Percentiles rank a stretch among this genome's conserved stretches.
Evolutionary conservation across 2,888 invertebrate genomes (phyloP).

Genomic region (Lutraria lutraria): DNA sequence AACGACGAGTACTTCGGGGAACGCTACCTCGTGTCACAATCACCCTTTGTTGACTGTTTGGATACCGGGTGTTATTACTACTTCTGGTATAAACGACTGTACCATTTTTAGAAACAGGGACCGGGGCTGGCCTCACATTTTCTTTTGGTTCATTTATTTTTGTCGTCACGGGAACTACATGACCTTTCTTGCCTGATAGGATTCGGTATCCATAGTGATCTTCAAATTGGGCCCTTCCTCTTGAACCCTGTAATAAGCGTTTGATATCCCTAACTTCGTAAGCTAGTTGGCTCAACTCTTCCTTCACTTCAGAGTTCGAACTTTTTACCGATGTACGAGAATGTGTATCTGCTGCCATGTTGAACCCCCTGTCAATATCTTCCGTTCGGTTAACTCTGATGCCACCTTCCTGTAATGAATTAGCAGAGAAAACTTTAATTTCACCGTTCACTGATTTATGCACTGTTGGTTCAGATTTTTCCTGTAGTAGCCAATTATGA

Average conservation of each 20-base stretch:
- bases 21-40: not conserved
- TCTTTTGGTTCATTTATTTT: constrained; percentile 13
- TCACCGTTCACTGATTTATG: constrained; percentile 32
- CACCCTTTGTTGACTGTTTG: not conserved
- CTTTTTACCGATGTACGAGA: constrained; percentile 24
- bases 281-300: constrained; percentile 56
- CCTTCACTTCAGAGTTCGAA: constrained; percentile 41
- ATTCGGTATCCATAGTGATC: constrained; percentile 52
- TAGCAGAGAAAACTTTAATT: not conserved
- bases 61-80: not conserved
- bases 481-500: constrained; percentile 61
- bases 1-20: constrained; percentile 17
- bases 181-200: not conserved
- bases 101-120: not conserved
- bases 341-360: constrained; percentile 27
- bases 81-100: not conserved
- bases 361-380: not conserved
- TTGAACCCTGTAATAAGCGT: constrained; percentile 49
- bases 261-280: constrained; percentile 67
- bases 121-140: not conserved
- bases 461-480: constrained; percentile 29
- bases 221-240: constrained; percentile 35
- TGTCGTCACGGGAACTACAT: not conserved
- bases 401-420: not conserved
- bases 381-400: constrained; percentile 6